Conservation (phyloP, 2,888 invertebrate genomes). For the Pseudoips prasinana region DNA sequence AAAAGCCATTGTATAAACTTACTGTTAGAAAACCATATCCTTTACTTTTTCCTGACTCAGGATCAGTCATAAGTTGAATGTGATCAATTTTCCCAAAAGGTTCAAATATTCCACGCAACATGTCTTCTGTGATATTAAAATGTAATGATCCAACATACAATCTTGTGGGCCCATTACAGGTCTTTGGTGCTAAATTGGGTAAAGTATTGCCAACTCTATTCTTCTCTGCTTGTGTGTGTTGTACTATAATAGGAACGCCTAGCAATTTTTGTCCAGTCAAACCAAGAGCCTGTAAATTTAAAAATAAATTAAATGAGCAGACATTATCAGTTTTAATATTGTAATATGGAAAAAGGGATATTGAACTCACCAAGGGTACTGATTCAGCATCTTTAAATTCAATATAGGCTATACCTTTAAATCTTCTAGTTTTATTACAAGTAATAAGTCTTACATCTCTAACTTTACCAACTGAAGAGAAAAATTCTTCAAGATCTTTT, state of each 20-base stretch:
- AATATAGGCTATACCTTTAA: slow-evolving; percentile 99
- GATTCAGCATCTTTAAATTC: slow-evolving; percentile 99
- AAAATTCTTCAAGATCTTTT: slow-evolving; percentile 98
- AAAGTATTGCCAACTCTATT: slow-evolving; percentile 95
- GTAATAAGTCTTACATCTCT: slow-evolving; percentile 99
- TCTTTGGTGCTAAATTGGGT: slow-evolving; percentile 92
- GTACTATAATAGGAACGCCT: slow-evolving; percentile 98
- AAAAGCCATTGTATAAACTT: no score
- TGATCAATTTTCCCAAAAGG: slow-evolving; percentile 98
- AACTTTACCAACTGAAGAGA: slow-evolving; percentile 98
- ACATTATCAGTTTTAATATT: no score
- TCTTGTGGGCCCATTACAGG: slow-evolving; percentile 96
- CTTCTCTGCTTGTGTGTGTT: slow-evolving; percentile 98
- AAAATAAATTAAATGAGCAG: no score
- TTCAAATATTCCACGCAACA: slow-evolving; percentile 99
- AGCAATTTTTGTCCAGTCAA: slow-evolving; percentile 97
- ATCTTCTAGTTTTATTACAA: slow-evolving; percentile 98
- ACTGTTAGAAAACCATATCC: slow-evolving; percentile 99
- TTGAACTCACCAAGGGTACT: slow-evolving; percentile 90
- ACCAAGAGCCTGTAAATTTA: slow-evolving; percentile 89
- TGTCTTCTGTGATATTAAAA: slow-evolving; percentile 99
- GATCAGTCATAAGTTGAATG: slow-evolving; percentile 97
- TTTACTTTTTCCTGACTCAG: slow-evolving; percentile 96
- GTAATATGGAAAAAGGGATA: no score
- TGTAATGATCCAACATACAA: slow-evolving; percentile 98